A percentile compares a stretch with the other conserved stretches of the same genome.
Evolutionary conservation across 23 tunicate genomes (phyloP).

Genomic region (Pegea sp.): DNA sequence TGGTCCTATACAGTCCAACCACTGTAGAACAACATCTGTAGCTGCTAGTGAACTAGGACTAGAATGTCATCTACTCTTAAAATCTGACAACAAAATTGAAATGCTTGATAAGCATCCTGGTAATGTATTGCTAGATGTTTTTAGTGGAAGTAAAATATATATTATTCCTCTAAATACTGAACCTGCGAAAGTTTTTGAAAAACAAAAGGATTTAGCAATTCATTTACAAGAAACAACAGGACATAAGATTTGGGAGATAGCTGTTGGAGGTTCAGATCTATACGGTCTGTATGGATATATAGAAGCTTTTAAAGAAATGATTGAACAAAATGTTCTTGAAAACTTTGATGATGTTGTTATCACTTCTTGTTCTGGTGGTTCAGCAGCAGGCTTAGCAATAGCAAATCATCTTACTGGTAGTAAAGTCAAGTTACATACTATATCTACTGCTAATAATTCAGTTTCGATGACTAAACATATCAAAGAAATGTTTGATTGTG

Average conservation of each 20-base stretch:
- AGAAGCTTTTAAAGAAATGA: conserved; percentile 70
- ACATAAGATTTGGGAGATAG: too few species aligned
- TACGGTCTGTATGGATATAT: conserved; percentile 48
- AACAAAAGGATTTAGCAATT: too few species aligned
- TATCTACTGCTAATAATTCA: too few species aligned
- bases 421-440: too few species aligned
- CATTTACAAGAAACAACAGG: too few species aligned
- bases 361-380: conserved; percentile 88
- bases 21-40: conserved; percentile 83
- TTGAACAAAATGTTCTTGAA: conserved; percentile 7
- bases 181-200: too few species aligned
- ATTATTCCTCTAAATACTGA: conserved; percentile 27
- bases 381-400: conserved; percentile 61
- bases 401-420: conserved; percentile 65
- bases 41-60: conserved; percentile 60
- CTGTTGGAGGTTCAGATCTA: conserved; percentile 61
- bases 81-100: conserved; percentile 11
- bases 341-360: conserved; percentile 51
- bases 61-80: conserved; percentile 49
- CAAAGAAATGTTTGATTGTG: conserved; percentile 34
- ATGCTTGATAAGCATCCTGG: too few species aligned
- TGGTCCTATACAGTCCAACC: conserved; percentile 69
- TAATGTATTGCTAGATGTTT: conserved; percentile 36
- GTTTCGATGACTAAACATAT: too few species aligned
- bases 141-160: conserved; percentile 25